A percentile compares a stretch with the other conserved stretches of the same genome.
phyloP scores from a whole-genome alignment of 1,140 invertebrate genomes.

The Cataglyphis hispanica region DNA sequence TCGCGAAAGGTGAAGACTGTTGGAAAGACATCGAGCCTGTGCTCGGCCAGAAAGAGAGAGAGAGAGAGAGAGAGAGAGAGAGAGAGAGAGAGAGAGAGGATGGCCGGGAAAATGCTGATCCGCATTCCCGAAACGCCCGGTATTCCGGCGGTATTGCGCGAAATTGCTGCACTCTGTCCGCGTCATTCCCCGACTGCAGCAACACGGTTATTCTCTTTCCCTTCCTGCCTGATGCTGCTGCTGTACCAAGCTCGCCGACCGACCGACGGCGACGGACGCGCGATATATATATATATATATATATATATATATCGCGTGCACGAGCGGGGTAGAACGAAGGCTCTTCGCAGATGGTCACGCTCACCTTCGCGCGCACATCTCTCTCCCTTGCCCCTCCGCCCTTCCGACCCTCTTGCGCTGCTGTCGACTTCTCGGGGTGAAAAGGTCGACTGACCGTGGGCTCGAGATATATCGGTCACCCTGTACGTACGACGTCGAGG shows the following conservation, averaged over 20 bases:
- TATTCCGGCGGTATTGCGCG: constrained; percentile 84
- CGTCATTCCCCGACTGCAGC: constrained; percentile 80
- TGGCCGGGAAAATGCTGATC: constrained; percentile 82
- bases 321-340: neutral
- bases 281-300: constrained; percentile 61
- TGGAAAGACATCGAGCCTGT: constrained; percentile 45
- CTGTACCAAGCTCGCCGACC: neutral
- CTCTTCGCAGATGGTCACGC: constrained; percentile 51
- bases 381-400: constrained; percentile 14
- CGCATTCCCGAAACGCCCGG: constrained; percentile 83
- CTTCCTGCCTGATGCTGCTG: neutral
- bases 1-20: constrained; percentile 42
- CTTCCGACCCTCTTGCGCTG: neutral
- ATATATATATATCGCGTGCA: constrained; percentile 59
- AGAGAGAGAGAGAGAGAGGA: constrained; percentile 51
- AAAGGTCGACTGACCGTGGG: constrained; percentile 38
- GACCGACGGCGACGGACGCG: constrained; percentile 38
- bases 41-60: neutral
- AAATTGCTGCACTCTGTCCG: constrained; percentile 85
- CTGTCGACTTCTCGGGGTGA: constrained; percentile 55
- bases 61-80: constrained; percentile 16
- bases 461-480: constrained; percentile 46
- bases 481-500: neutral
- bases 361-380: constrained; percentile 44
- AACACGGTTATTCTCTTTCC: constrained; percentile 65